Evolutionary conservation across 2,888 invertebrate genomes (phyloP), one percentile per base, ranked within the genome.

Genomic region (Panopea generosa): DNA sequence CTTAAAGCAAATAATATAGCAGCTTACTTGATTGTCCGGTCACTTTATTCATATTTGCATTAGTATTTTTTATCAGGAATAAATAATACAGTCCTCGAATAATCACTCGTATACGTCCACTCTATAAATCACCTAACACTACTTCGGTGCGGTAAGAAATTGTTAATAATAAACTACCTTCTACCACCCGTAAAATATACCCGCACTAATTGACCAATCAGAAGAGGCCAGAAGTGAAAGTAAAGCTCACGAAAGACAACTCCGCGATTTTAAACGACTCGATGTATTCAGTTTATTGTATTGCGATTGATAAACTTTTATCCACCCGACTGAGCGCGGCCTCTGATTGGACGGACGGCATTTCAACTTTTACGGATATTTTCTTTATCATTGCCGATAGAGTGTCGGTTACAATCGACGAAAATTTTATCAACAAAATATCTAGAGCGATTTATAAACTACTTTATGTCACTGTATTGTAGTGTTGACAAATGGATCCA

Each of bases 21-120:
- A n/a, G 9, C 86, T 86, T 84, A 86, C 86, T 86, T 47, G 86
- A 86, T 49, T 84, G 84, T 68, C 84, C 86, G 16, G 82, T 65
- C 20, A 84, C 82, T 68, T 84, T 80, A 72, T 84, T 84, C 84
- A 84, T 86, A 40, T 71, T 83, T 65, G 62, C 70, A 16, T n/a
- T n/a, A n/a, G n/a, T n/a, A n/a, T n/a, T n/a, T n/a, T n/a, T n/a
- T n/a, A n/a, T n/a, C n/a, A n/a, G n/a, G n/a, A n/a, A n/a, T n/a
- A n/a, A n/a, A n/a, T n/a, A n/a, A n/a, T n/a, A n/a, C n/a, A n/a
- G n/a, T n/a, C n/a, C n/a, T n/a, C n/a, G n/a, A n/a, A n/a, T n/a
- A n/a, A n/a, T n/a, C n/a, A n/a, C n/a, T n/a, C n/a, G n/a, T n/a
- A n/a, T n/a, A n/a, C n/a, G n/a, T n/a, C n/a, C n/a, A n/a, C n/a